Evolutionary conservation across 2,113 vertebrate genomes (phyloP), one percentile per base, ranked within the genome.

Genomic region (Percopsis transmontana): DNA sequence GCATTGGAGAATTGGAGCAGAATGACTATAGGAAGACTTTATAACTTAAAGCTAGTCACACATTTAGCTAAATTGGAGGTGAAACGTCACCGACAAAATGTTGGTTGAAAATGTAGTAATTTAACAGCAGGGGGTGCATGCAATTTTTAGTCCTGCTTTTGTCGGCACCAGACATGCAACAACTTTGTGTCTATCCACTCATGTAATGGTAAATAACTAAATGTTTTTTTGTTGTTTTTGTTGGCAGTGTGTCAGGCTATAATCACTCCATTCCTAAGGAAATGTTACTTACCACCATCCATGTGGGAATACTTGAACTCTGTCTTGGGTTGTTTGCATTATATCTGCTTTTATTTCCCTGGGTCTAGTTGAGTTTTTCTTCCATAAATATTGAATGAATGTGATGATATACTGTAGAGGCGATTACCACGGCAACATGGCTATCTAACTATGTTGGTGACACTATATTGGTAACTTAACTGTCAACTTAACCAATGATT

Each of bases 281-380:
- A 66, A 72, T 64, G 15, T 86, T 39, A 44, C 18, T 76, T 77
- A 62, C 87, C 44, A 60, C 83, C 84, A 80, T 90, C 70, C 72
- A 71, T 83, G 90, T 71, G 82, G 66, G 84, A 76, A 89, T 90
- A 89, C 88, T 91, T 91, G 87, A 91, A 91, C 85, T 80, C 85
- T 80, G 82, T 81, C 51, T 75, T 82, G 33, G 64, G 71, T 85
- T 42, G 52, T 50, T 87, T 82, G 66, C 77, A 39, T 77, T 80
- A 44, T 56, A 48, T 68, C 73, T 79, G 20, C 38, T 48, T 38
- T 54, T n/a, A 66, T 66, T 63, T 40, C 7, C 54, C 61, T 68
- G 70, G 79, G 62, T 77, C 58, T 77, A 64, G 70, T 45, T 67
- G 42, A 74, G 53, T 81, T 81, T 50, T 19, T 83, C 57, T 77